Base-by-base conservation (phyloP, 2,888 invertebrate species). In the Melinaea marsaeus region DNA sequence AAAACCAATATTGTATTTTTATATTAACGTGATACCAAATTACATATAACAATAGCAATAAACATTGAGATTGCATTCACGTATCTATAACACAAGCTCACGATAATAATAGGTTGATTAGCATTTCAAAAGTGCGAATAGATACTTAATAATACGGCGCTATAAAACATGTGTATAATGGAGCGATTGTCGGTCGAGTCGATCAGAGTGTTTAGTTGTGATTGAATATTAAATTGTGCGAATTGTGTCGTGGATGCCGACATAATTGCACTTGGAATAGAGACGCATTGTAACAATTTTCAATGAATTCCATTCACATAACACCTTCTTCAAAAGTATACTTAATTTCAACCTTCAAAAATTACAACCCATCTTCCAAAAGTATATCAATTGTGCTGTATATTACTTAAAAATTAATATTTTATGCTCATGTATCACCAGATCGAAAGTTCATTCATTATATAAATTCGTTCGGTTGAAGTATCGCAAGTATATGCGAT, bases 121-220 rank as follows among this genome's bases (percentile, higher is more conserved):
- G 22, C 58, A 61, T 64, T 22, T 51, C 13, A 57, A 61, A 57
- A 32, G n/a, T 54, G 64, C 66, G 57, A 63, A 61, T 55, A 61
- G 60, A 63, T 63, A 60, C 51, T 59, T 62, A 69, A 71, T 62
- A 64, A 61, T 63, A 58, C 60, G 65, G 62, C 66, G 60, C 65
- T 54, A 62, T 58, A 69, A 64, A 22, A 62, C 62, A 62, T 55
- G 47, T 45, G 13, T 57, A 54, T 61, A 65, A 72, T 68, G 62
- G 63, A 58, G 58, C 67, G 62, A 71, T 72, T 69, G 65, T 70
- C 69, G 74, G 70, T 71, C 73, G 72, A 72, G 69, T 72, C 62
- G 79, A 85, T 84, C 78, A 73, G 74, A 67, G 71, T 71, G 76
- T 79, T 75, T 73, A 64, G 73, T 73, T 72, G 42, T 79, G 74